phyloP scores from a whole-genome alignment of 2,113 vertebrate species.

The Ariopsis seemanni region DNA sequence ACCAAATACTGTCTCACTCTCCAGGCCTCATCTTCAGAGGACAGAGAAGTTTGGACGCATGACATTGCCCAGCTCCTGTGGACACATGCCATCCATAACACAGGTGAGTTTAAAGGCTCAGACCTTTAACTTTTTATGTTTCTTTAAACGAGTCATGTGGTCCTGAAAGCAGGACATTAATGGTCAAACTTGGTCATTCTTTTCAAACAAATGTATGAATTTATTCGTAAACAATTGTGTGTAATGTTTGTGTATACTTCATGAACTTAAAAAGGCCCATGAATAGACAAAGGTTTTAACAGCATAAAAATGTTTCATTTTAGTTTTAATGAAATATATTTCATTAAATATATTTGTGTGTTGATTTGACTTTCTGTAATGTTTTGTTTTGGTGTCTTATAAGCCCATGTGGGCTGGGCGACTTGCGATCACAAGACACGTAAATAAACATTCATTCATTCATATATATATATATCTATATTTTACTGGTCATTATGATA shows the following conservation, averaged over 20 bases:
- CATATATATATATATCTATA: no score
- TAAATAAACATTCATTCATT: no score
- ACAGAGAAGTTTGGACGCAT: slow-evolving; percentile 79
- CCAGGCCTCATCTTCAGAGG: slow-evolving; percentile 73
- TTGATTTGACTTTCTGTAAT: no score
- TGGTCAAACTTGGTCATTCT: not conserved
- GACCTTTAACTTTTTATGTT: not conserved
- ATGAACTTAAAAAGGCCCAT: not conserved
- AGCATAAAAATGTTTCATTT: not conserved
- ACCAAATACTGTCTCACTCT: slow-evolving; percentile 80
- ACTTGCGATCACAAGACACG: no score
- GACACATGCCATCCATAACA: slow-evolving; percentile 87
- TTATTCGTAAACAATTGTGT: no score
- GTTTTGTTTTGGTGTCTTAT: no score
- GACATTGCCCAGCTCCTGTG: slow-evolving; percentile 86
- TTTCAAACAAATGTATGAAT: not conserved
- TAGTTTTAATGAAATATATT: not conserved
- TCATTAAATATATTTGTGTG: no score
- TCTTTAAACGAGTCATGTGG: not conserved
- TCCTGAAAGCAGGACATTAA: not conserved
- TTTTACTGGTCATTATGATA: not conserved
- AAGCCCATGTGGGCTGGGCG: no score
- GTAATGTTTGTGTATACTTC: not conserved
- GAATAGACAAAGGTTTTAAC: not conserved
- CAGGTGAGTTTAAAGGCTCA: slow-evolving; percentile 66